Conservation (phyloP, 2,888 invertebrate species). For the Rhingia campestris region DNA sequence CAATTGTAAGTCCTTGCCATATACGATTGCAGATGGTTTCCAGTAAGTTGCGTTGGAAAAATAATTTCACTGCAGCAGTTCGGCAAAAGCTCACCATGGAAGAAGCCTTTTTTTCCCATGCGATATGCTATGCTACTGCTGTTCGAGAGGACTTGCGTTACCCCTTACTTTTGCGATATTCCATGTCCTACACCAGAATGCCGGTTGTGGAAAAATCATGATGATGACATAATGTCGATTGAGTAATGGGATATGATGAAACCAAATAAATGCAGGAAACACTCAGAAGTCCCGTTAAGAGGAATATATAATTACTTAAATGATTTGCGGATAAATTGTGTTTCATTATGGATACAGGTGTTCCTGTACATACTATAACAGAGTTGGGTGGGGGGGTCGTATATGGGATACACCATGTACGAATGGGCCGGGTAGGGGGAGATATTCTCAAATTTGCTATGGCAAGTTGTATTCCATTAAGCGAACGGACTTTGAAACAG, state of each 20-base stretch:
- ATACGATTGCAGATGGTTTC: conserved; percentile 69
- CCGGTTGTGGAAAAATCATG: conserved; percentile 68
- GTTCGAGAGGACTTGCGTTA: conserved; percentile 50
- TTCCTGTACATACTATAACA: background rate
- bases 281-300: background rate
- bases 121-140: conserved; percentile 32
- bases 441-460: background rate
- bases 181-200: conserved; percentile 59
- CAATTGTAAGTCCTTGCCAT: conserved; percentile 64
- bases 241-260: conserved; percentile 72
- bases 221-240: conserved; percentile 73
- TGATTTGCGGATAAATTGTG: background rate
- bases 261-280: conserved; percentile 63
- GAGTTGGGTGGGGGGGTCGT: too few relatives aligned
- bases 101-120: conserved; percentile 53
- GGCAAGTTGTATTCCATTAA: conserved; percentile 26
- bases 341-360: conserved; percentile 22
- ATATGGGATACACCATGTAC: too few relatives aligned
- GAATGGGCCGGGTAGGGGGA: too few relatives aligned
- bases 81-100: conserved; percentile 51
- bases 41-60: conserved; percentile 61
- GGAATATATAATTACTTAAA: conserved; percentile 38
- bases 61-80: conserved; percentile 74
- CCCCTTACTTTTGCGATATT: conserved; percentile 58
- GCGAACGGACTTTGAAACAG: conserved; percentile 2